A percentile compares a stretch with the other conserved stretches of the same genome.
These are phyloP conservation scores for Heloderma charlesbogerti DNA, from an alignment of 2,113 vertebrate genomes.

Conservation along the genomic window DNA sequence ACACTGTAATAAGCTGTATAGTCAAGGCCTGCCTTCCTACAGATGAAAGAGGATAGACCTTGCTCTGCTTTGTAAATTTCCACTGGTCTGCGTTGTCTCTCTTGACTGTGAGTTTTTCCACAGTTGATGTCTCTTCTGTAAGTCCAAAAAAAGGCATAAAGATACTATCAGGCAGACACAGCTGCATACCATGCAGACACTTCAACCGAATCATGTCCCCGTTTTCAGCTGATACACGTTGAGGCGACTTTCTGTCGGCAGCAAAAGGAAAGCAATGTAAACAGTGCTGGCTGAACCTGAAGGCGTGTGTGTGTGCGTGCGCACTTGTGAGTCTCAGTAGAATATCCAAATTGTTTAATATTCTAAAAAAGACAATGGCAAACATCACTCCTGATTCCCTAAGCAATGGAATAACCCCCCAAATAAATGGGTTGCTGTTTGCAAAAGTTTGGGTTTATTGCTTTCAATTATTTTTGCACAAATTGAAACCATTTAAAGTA, in stretches of 20 bases:
- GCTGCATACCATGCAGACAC: neutral
- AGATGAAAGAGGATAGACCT: conserved; percentile 6
- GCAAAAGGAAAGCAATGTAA: conserved; percentile 13
- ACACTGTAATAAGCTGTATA: neutral
- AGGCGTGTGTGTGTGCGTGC: neutral
- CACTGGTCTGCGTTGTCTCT: conserved; percentile 50
- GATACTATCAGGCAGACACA: conserved; percentile 45
- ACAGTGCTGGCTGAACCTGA: neutral
- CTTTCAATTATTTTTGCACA: neutral
- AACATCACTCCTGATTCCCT: neutral
- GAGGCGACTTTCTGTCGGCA: conserved; percentile 17
- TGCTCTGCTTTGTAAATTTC: conserved; percentile 60
- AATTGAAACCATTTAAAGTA: neutral
- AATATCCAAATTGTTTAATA: neutral
- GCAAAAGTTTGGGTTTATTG: neutral
- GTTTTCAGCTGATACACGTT: conserved; percentile 9
- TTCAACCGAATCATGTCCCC: conserved; percentile 28
- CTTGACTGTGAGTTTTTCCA: conserved; percentile 43
- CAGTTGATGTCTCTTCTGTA: conserved; percentile 31
- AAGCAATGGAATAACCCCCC: neutral
- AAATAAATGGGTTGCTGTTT: neutral
- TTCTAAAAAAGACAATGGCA: neutral
- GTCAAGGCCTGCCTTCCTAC: neutral
- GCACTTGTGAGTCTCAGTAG: neutral
- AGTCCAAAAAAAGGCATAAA: conserved; percentile 43